These are phyloP conservation scores for Urophycis tenuis DNA, from an alignment of 2,797 vertebrate species.

Conservation along the genomic window DNA sequence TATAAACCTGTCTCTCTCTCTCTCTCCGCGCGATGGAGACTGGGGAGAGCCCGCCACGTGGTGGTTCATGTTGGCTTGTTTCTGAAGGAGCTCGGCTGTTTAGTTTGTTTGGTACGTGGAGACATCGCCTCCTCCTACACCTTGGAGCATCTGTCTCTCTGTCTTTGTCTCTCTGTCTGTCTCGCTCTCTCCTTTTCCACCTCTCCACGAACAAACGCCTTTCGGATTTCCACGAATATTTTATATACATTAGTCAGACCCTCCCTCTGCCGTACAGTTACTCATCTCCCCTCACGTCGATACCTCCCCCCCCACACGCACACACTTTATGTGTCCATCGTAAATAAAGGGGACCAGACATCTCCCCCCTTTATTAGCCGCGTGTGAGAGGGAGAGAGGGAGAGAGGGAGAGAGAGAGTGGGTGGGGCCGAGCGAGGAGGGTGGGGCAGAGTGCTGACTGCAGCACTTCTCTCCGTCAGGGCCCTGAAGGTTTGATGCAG, in stretches of 20 bases:
- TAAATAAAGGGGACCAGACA: constrained; percentile 65
- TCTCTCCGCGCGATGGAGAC: too few species aligned
- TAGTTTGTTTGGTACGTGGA: too few species aligned
- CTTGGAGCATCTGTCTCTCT: not conserved
- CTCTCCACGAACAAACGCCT: not conserved
- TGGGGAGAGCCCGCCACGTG: too few species aligned
- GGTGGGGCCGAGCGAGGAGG: constrained; percentile 30
- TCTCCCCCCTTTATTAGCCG: constrained; percentile 59
- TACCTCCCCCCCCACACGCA: constrained; percentile 22
- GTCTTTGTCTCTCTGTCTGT: not conserved
- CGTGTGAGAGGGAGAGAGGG: not conserved
- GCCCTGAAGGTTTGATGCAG: constrained; percentile 52
- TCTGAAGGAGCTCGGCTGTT: too few species aligned
- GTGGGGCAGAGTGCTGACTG: constrained; percentile 58
- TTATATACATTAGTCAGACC: not conserved
- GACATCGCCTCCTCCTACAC: too few species aligned
- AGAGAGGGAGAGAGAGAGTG: not conserved
- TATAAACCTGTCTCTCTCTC: too few species aligned
- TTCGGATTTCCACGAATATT: not conserved
- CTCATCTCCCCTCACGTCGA: constrained; percentile 6
- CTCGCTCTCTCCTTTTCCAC: not conserved
- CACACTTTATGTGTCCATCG: constrained; percentile 28
- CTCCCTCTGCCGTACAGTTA: not conserved
- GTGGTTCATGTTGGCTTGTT: too few species aligned
- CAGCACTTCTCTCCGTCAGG: constrained; percentile 48